Base-by-base conservation (phyloP, 2,888 invertebrate genomes). In the Synanthedon andrenaeformis region DNA sequence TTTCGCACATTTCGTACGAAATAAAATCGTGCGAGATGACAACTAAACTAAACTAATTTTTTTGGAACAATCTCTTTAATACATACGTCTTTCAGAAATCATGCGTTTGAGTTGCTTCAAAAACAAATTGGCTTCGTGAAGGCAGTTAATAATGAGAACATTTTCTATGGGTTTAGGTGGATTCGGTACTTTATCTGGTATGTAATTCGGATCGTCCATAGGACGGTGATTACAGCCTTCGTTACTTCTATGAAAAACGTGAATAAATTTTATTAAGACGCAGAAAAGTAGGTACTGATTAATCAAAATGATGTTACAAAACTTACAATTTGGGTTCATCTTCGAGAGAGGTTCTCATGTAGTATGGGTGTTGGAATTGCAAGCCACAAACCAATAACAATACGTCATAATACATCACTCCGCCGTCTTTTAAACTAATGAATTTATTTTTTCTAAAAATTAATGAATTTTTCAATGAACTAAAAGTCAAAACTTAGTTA, bases 71-170 rank as follows among this genome's bases (percentile, higher is more conserved):
- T 45, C 14, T 13, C 45, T 13, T 45, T 11, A 23, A 23, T 23
- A 69, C 80, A 70, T 41, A 85, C 85, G 74, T 3, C 59, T 58
- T 19, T 79, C 78, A 28, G 61, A 66, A 52, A 84, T 77, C 74
- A 86, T 72, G 17, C 60, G 56, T 63, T 82, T 67, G 3, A 90
- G 64, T 60, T 76, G 83, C 55, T 69, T 69, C 50, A 90, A 65
- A 41, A 77, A 76, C 3, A 70, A 59, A 19, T 85, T 82, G 1
- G 90, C 92, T 59, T 92, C 90, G 23, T 73, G 74, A 52, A 90
- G 79, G 1, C 89, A 89, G 68, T 92, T 93, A 55, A 93, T 81
- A 2, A 90, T 70, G 66, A 92, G 89, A 14, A 92, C 87, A 67
- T 93, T 93, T 0, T 83, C 77, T 0, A 92, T 92, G 56, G 81